Conservation (phyloP, 2,888 invertebrate species). For the Ethmia dodecea region DNA sequence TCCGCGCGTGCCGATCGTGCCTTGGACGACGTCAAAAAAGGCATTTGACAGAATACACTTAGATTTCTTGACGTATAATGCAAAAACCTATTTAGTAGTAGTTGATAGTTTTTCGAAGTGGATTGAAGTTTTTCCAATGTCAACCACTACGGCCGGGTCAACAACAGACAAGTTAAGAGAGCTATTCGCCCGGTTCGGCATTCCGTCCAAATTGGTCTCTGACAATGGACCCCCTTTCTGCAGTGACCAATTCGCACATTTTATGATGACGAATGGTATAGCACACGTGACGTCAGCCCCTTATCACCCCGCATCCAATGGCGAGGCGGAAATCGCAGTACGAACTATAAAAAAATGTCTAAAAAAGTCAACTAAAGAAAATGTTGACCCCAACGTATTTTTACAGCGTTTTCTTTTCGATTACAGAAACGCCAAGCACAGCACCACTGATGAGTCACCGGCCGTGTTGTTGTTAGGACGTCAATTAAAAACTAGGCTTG, state of each 20-base stretch:
- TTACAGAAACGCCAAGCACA: slow-evolving; percentile 14
- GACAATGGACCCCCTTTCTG: slow-evolving; percentile 9
- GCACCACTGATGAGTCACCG: slow-evolving; percentile 11
- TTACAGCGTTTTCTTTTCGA: slow-evolving; percentile 13
- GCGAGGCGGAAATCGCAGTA: slow-evolving; percentile 6
- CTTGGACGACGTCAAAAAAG: slow-evolving; percentile 3
- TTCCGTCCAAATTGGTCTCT: slow-evolving; percentile 4
- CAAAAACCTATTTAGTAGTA: slow-evolving; percentile 5
- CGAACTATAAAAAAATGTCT: not conserved
- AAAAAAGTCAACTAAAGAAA: not conserved
- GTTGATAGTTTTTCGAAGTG: slow-evolving; percentile 10
- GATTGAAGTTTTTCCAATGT: slow-evolving; percentile 10
- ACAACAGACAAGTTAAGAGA: slow-evolving; percentile 3
- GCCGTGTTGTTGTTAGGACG: slow-evolving; percentile 10
- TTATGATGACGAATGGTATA: slow-evolving; percentile 3
- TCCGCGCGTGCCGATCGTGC: not conserved
- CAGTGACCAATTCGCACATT: slow-evolving; percentile 3
- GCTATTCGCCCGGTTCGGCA: slow-evolving; percentile 2
- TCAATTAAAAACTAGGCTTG: slow-evolving; percentile 4
- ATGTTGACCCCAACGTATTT: slow-evolving; percentile 4
- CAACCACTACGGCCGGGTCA: slow-evolving; percentile 2
- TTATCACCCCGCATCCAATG: slow-evolving; percentile 8
- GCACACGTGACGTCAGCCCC: slow-evolving; percentile 4
- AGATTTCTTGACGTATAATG: slow-evolving; percentile 6
- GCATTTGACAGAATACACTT: slow-evolving; percentile 6